Conservation (phyloP, 2,888 invertebrate species). For the Leptothorax acervorum region DNA sequence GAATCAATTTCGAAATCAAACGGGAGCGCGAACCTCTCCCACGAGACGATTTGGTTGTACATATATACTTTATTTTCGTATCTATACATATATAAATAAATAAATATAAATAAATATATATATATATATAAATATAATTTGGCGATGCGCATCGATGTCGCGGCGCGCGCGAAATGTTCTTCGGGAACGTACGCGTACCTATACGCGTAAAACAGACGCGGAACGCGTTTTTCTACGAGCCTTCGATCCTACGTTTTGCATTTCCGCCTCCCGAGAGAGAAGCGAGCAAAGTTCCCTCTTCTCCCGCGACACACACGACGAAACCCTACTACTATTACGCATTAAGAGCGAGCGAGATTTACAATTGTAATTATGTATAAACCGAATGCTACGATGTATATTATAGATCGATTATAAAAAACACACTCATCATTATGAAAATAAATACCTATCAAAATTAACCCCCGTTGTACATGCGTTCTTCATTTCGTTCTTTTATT, state of each 20-base stretch:
- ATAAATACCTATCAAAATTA: conserved; percentile 81
- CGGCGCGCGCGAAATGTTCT: conserved; percentile 31
- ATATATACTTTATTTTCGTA: conserved; percentile 71
- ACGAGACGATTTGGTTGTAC: conserved; percentile 68
- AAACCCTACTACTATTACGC: conserved; percentile 79
- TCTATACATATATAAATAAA: conserved; percentile 53
- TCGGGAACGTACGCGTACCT: conserved; percentile 11
- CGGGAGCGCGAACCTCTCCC: conserved; percentile 24
- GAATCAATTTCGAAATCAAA: conserved; percentile 21
- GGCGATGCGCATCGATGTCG: conserved; percentile 42
- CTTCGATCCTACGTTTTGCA: conserved; percentile 73
- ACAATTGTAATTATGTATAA: conserved; percentile 85
- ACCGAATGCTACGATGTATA: conserved; percentile 85
- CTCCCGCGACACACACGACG: conserved; percentile 76
- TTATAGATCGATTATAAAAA: conserved; percentile 86
- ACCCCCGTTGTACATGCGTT: conserved; percentile 24
- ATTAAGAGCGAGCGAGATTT: conserved; percentile 80
- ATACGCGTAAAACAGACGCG: not conserved
- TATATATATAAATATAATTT: conserved; percentile 54
- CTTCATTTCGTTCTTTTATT: conserved; percentile 4
- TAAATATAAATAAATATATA: conserved; percentile 26
- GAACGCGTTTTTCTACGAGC: conserved; percentile 75
- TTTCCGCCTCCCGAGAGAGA: conserved; percentile 38
- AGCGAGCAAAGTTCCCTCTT: conserved; percentile 53
- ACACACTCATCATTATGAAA: conserved; percentile 85